Base-by-base conservation (phyloP, 2,888 invertebrate genomes). In the Drosophila differens region DNA sequence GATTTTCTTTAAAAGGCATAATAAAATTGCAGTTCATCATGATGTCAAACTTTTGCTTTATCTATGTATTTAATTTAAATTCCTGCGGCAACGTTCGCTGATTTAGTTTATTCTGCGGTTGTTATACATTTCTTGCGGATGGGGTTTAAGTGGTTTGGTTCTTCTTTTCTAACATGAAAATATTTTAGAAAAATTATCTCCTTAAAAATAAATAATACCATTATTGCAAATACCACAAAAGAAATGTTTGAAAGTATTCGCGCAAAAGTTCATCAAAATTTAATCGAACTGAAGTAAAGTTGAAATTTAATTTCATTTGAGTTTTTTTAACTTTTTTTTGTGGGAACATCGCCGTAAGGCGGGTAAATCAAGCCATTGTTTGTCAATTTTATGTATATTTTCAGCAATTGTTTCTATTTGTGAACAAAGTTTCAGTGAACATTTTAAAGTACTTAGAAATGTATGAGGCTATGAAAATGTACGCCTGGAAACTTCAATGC, bases 61-160 rank as follows among this genome's bases (percentile, higher is more conserved):
- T 81, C 76, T 64, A 79, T 28, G 28, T 28, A 28, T 83, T 74
- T 73, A 86, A 83, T 86, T 79, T 70, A 73, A 81, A 79, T 86
- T 88, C 73, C 64, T 81, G 85, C 37, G 83, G 85, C 53, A 22
- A 30, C 32, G 35, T 28, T 67, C 51, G 66, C 61, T 44, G 16
- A 60, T 44, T 70, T 71, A 30, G 52, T 68, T 68, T 49, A 44
- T 53, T 70, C 33, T 28, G 59, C 30, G 65, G 81, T 57, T 76
- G 35, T 70, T 76, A 61, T 62, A 66, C 67, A 68, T 78, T 68
- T 66, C 72, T 71, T 60, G 65, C 53, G 54, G 69, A 52, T 16
- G 10, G 44, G 55, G 59, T 25, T 58, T n/a, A 77, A 77, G 74
- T 81, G 79, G 70, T 72, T 85, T 62, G 58, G 60, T 59, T 76